These are phyloP conservation scores for Protonibea diacanthus DNA, from an alignment of 2,797 vertebrate species.

Conservation along the genomic window DNA sequence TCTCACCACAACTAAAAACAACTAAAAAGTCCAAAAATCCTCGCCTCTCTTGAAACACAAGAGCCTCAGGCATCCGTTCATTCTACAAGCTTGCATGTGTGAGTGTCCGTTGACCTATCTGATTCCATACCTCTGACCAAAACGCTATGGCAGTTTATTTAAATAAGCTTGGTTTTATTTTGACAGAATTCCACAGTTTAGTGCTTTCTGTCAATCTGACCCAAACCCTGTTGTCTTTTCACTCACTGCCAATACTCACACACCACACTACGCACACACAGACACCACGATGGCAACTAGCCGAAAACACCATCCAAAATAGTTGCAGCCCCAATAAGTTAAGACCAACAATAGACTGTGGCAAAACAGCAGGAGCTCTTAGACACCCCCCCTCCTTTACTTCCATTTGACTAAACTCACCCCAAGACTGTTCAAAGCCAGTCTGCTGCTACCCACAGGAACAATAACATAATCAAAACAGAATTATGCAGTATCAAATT, in stretches of 20 bases:
- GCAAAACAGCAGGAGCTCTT: conserved; percentile 59
- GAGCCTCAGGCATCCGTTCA: conserved; percentile 32
- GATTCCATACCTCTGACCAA: conserved; percentile 59
- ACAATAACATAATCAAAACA: conserved; percentile 75
- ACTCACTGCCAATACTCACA: conserved; percentile 70
- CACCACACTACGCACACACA: conserved; percentile 35
- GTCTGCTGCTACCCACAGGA: conserved; percentile 50
- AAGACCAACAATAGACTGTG: conserved; percentile 63
- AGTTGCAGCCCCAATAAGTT: conserved; percentile 57
- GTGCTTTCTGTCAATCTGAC: conserved; percentile 65
- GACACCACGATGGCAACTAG: conserved; percentile 50
- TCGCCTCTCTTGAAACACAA: conserved; percentile 30
- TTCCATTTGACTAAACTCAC: conserved; percentile 44
- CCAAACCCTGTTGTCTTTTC: conserved; percentile 55
- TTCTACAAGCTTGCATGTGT: conserved; percentile 21
- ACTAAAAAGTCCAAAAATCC: conserved; percentile 26
- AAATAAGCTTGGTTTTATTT: conserved; percentile 72
- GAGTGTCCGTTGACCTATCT: conserved; percentile 51
- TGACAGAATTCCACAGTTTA: conserved; percentile 73
- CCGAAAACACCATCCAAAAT: conserved; percentile 62
- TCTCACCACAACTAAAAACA: conserved; percentile 28
- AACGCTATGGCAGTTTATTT: conserved; percentile 73
- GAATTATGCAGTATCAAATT: conserved; percentile 73
- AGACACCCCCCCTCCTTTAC: conserved; percentile 1
- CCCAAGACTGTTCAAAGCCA: conserved; percentile 65